phyloP scores from a whole-genome alignment of 2,797 vertebrate genomes.

The Oceanodroma leucorhoa region DNA sequence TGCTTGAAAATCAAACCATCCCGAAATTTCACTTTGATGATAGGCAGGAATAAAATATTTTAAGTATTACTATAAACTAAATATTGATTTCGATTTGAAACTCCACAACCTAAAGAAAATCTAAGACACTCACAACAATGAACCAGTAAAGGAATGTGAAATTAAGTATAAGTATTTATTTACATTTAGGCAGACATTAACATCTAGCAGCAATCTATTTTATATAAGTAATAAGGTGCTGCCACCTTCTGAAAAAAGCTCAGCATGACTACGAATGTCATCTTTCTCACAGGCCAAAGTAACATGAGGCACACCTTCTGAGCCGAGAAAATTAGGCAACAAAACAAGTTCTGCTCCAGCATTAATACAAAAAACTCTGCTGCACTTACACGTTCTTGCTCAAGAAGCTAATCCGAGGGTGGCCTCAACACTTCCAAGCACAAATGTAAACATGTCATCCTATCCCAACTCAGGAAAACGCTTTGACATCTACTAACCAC shows the following conservation, averaged over 20 bases:
- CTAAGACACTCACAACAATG: not conserved
- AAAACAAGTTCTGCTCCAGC: not conserved
- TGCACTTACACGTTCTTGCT: not conserved
- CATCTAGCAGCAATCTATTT: not conserved
- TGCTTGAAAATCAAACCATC: not conserved
- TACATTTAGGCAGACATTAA: not conserved
- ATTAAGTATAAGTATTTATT: not conserved
- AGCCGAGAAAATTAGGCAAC: not conserved
- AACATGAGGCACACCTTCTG: accelerated
- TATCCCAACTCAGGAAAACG: accelerated
- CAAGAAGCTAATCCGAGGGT: not conserved
- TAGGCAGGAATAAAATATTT: not conserved
- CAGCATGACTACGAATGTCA: not conserved
- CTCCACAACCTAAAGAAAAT: not conserved
- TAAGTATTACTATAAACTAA: not conserved
- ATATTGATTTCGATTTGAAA: not conserved
- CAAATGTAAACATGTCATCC: not conserved
- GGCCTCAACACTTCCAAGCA: not conserved
- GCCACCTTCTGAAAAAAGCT: constrained; percentile 65
- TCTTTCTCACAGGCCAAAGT: not conserved
- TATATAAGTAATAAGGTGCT: constrained; percentile 45
- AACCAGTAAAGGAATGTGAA: not conserved
- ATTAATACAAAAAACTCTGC: not conserved
- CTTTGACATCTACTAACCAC: not conserved
- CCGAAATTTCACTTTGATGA: not conserved